Evolutionary conservation across 2,888 invertebrate species (phyloP).

Genomic region (Sinotaia quadrata): DNA sequence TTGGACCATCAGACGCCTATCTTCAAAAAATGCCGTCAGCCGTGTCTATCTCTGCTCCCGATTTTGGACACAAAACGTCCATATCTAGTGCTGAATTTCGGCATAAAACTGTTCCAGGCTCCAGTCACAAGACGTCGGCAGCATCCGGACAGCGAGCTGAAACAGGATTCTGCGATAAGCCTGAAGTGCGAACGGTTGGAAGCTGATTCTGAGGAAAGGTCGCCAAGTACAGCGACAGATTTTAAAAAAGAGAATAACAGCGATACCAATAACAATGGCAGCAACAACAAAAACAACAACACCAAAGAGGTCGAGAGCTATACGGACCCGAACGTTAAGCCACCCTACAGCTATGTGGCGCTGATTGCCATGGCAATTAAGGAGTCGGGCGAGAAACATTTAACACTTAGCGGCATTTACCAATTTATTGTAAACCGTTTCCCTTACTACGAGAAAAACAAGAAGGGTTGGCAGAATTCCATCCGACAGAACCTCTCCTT

Average conservation of each 20-base stretch:
- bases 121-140: neutral
- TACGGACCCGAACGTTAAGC: slow-evolving; percentile 78
- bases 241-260: slow-evolving; percentile 23
- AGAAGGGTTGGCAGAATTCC: slow-evolving; percentile 99
- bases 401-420: slow-evolving; percentile 97
- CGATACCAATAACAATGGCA: slow-evolving; percentile 12
- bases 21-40: too few species aligned
- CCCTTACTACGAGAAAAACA: slow-evolving; percentile 97
- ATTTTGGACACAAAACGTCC: too few species aligned
- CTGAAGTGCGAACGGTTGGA: slow-evolving; percentile 6
- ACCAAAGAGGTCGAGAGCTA: slow-evolving; percentile 51
- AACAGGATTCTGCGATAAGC: neutral
- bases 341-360: slow-evolving; percentile 88
- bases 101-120: too few species aligned
- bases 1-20: too few species aligned
- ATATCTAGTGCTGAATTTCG: too few species aligned
- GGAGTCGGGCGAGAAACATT: slow-evolving; percentile 83
- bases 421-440: slow-evolving; percentile 97
- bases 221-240: neutral
- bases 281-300: slow-evolving; percentile 35
- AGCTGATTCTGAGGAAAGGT: slow-evolving; percentile 7
- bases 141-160: neutral
- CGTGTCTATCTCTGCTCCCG: too few species aligned
- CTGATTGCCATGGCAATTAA: slow-evolving; percentile 94
- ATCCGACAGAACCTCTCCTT: slow-evolving; percentile 93